Evolutionary conservation across 2,888 invertebrate species (phyloP), one percentile per base, ranked within the genome.

Genomic region (Rhimphoctona megacephalus): DNA sequence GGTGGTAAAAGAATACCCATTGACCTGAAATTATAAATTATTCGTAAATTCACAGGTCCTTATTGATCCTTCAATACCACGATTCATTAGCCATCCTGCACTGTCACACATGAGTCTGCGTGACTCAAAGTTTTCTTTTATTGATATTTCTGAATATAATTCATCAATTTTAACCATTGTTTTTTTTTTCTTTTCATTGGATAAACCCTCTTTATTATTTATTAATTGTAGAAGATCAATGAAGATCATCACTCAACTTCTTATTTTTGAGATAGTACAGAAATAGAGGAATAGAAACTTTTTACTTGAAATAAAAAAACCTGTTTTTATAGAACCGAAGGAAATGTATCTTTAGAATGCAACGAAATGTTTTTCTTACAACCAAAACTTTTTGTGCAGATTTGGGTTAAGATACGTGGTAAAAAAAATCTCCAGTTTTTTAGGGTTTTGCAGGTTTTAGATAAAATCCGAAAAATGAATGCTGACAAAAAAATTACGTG

Each of bases 1-100:
- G 96, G 96, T 49, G 96, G 96, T 88, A 96, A 93, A 72, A 96
- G 94, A 89, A 96, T 96, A 85, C 96, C 96, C 96, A 96, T 96
- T 88, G 96, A 96, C 94, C 96, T 96, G 93, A 80, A 74, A 76
- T 81, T 30, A 57, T 52, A 9, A 69, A 74, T 64, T n/a, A 74
- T 17, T 52, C 54, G 33, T 79, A 7, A 67, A 0, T 36, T 19
- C 54, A 22, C n/a, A 67, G 3, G 66, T n/a, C 14, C 30, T 17
- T 49, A 9, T 11, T 5, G 11, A 25, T 25, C 46, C 46, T 25
- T 17, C 2, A 17, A 5, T 17, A 25, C 11, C 19, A 7, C 17
- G 25, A 4, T 49, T 17, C 14, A 19, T 49, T 49, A n/a, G 9
- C 14, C 43, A 14, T 2, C 11, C 43, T 43, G 11, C 11, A 2